Conservation (phyloP, 2,888 invertebrate genomes). For the Melieria picta region DNA sequence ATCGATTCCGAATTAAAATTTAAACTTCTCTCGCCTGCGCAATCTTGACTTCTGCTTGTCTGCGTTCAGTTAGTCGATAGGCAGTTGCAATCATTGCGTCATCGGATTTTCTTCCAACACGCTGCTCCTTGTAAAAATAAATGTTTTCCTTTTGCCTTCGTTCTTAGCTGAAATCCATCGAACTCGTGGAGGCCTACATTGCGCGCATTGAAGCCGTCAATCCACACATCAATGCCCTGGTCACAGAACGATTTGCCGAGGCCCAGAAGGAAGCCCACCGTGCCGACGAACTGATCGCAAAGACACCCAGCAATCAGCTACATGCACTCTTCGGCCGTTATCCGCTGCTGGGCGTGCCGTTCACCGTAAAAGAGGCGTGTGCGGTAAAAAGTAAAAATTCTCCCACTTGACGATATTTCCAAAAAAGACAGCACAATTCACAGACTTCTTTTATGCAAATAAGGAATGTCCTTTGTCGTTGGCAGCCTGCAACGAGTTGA, state of each 20-base stretch:
- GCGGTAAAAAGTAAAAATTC: constrained; percentile 71
- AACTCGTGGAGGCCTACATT: constrained; percentile 72
- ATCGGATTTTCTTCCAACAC: too few relatives aligned
- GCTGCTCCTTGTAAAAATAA: too few relatives aligned
- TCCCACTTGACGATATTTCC: neutral
- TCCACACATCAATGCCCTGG: constrained; percentile 75
- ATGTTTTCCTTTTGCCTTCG: neutral
- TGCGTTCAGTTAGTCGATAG: neutral
- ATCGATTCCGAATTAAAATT: too few relatives aligned
- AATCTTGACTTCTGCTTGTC: neutral
- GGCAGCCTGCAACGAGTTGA: constrained; percentile 70
- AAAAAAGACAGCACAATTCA: neutral
- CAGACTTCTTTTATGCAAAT: neutral
- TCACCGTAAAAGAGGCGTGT: constrained; percentile 85
- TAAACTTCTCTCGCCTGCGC: too few relatives aligned
- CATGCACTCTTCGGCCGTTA: constrained; percentile 61
- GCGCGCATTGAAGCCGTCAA: constrained; percentile 74
- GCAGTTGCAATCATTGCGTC: too few relatives aligned
- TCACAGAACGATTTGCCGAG: constrained; percentile 72
- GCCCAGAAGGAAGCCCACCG: constrained; percentile 74
- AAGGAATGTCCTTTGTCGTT: constrained; percentile 75
- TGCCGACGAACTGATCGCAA: constrained; percentile 67
- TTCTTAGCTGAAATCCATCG: constrained; percentile 71
- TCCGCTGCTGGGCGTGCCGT: constrained; percentile 83
- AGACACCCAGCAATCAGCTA: constrained; percentile 43